phyloP scores from a whole-genome alignment of 2,888 invertebrate genomes.

The Eubasilissa splendida region DNA sequence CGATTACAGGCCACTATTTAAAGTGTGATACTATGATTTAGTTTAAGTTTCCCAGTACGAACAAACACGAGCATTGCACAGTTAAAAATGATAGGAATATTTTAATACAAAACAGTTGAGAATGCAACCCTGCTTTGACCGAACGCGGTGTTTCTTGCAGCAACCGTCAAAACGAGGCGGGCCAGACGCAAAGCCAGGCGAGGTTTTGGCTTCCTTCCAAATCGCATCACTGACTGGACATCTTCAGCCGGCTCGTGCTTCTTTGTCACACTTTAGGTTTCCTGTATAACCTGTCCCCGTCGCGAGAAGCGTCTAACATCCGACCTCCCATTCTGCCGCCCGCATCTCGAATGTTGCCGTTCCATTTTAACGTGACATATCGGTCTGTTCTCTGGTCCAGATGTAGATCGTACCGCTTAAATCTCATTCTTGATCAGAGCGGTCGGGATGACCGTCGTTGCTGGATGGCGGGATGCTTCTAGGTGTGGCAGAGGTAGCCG shows the following conservation, averaged over 20 bases:
- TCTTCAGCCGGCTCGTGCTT: slow-evolving; percentile 39
- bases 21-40: too few species aligned
- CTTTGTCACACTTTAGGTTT: slow-evolving; percentile 44
- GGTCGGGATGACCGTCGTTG: slow-evolving; percentile 16
- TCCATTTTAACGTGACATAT: slow-evolving; percentile 12
- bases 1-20: too few species aligned
- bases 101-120: background rate
- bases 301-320: background rate
- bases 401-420: slow-evolving; percentile 36
- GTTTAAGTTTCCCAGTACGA: too few species aligned
- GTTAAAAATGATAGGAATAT: too few species aligned
- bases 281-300: background rate
- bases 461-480: slow-evolving; percentile 2
- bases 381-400: slow-evolving; percentile 20
- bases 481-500: background rate
- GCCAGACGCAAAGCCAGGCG: slow-evolving; percentile 46
- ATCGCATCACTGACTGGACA: slow-evolving; percentile 46
- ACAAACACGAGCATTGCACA: too few species aligned
- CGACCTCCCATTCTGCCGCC: background rate
- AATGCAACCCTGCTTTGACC: slow-evolving; percentile 17
- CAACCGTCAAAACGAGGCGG: background rate
- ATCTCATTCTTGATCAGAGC: slow-evolving; percentile 44
- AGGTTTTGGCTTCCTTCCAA: slow-evolving; percentile 50
- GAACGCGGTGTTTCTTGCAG: slow-evolving; percentile 7
- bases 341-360: background rate